Evolutionary conservation across 2,797 vertebrate genomes (phyloP).

Genomic region (Paguma larvata): DNA sequence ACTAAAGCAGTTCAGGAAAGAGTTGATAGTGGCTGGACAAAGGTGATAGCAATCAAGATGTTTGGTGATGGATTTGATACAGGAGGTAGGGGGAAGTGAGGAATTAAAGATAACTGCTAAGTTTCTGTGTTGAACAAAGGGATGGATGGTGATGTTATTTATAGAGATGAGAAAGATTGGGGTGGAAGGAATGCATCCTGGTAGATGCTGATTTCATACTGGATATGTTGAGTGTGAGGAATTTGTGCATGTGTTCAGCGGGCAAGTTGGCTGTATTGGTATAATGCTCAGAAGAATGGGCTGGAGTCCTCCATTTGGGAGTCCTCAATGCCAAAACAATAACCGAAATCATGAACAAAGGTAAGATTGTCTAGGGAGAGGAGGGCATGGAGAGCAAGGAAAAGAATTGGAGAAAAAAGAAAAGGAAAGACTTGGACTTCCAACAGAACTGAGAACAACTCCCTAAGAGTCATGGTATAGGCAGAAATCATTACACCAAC

Average conservation of each 20-base stretch:
- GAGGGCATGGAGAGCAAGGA: background rate
- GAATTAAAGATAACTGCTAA: background rate
- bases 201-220: background rate
- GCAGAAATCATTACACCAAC: background rate
- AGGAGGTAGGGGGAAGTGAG: background rate
- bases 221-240: conserved; percentile 28
- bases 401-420: background rate
- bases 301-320: conserved; percentile 5
- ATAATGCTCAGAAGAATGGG: background rate
- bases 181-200: background rate
- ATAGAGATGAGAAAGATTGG: background rate
- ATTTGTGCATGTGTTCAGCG: conserved; percentile 36
- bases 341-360: background rate
- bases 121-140: conserved; percentile 21
- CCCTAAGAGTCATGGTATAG: background rate
- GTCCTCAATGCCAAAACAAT: background rate
- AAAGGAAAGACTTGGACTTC: background rate
- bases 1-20: conserved; percentile 7
- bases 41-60: too few relatives aligned
- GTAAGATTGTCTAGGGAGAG: background rate
- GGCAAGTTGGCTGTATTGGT: background rate
- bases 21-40: background rate
- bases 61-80: conserved; percentile 33
- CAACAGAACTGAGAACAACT: background rate
- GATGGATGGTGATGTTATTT: background rate